phyloP scores from a whole-genome alignment of 1,140 invertebrate species.

The Diachasmimorpha longicaudata region DNA sequence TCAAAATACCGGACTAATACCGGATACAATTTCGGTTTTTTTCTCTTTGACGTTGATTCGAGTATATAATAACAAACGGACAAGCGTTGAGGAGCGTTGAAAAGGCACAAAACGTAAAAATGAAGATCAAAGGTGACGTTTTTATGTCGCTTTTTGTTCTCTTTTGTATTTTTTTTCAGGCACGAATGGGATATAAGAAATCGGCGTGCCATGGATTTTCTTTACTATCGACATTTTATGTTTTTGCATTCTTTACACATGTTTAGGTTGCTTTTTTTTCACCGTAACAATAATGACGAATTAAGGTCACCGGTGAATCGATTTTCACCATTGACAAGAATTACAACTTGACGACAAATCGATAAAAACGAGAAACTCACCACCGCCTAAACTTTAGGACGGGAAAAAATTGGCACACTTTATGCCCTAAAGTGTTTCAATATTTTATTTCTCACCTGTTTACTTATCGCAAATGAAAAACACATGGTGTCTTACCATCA shows the following conservation, averaged over 20 bases:
- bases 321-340: background rate
- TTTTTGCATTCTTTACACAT: background rate
- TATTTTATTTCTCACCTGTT: too few relatives aligned
- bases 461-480: background rate
- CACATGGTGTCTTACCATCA: background rate
- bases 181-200: background rate
- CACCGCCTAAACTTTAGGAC: too few relatives aligned
- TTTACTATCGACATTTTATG: slow-evolving; percentile 24
- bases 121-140: slow-evolving; percentile 19
- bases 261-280: background rate
- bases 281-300: background rate
- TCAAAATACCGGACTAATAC: background rate
- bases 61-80: background rate
- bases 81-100: slow-evolving; percentile 35
- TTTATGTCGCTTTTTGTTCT: background rate
- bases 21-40: background rate
- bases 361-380: background rate
- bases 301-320: background rate
- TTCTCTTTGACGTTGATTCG: too few relatives aligned
- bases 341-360: background rate
- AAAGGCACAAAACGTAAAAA: slow-evolving; percentile 58
- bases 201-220: background rate
- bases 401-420: background rate
- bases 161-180: background rate
- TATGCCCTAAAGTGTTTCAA: background rate